These are phyloP conservation scores for Okapia johnstoni DNA, from an alignment of 2,113 vertebrate genomes.

Conservation along the genomic window DNA sequence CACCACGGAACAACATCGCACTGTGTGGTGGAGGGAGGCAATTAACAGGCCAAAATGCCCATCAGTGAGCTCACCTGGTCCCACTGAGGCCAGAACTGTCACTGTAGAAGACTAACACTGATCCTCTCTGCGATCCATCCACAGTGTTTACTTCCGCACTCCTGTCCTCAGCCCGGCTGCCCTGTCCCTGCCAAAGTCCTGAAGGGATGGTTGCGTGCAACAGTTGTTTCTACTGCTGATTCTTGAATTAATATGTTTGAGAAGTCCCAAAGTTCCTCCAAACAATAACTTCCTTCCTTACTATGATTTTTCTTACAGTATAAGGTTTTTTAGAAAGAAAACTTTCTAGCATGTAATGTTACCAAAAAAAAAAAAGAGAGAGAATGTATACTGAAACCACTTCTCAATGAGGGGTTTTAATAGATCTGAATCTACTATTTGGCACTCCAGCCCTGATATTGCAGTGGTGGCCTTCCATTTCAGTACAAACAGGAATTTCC, in stretches of 20 bases:
- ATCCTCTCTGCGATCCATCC: background rate
- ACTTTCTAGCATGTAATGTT: background rate
- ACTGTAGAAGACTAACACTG: too few relatives aligned
- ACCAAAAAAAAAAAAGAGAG: background rate
- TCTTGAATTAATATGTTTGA: background rate
- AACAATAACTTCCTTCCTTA: background rate
- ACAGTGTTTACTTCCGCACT: background rate
- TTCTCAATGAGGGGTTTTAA: background rate
- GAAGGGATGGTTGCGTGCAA: background rate
- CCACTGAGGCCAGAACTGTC: background rate
- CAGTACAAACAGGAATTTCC: background rate
- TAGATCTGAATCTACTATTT: background rate
- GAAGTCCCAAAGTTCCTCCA: background rate
- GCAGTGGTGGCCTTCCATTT: background rate
- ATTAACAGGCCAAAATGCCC: background rate
- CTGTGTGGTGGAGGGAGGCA: background rate
- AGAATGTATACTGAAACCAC: background rate
- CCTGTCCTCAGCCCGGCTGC: background rate
- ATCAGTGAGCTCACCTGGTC: background rate
- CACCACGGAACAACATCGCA: fast-evolving
- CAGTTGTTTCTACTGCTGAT: background rate
- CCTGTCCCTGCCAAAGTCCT: background rate
- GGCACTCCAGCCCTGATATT: background rate
- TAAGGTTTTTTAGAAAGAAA: background rate
- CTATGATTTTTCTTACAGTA: background rate